Conservation (phyloP, 2,113 vertebrate species). For the Trogon melanurus region DNA sequence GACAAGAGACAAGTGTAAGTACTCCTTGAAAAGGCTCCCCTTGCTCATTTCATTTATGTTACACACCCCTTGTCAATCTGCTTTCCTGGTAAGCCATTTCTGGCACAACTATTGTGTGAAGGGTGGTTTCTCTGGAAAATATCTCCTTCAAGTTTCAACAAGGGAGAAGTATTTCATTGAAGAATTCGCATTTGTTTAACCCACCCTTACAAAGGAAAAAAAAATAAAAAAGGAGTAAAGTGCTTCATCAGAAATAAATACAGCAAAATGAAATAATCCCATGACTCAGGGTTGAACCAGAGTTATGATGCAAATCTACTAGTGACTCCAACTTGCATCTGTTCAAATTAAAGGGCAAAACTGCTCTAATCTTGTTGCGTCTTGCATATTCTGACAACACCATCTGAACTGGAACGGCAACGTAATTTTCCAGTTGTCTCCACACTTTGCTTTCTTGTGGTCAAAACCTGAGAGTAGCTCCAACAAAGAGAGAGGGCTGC, state of each 20-base stretch:
- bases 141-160: slow-evolving; percentile 52
- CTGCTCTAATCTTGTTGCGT: slow-evolving; percentile 41
- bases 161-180: not conserved
- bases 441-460: slow-evolving; percentile 53
- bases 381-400: slow-evolving; percentile 39
- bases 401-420: slow-evolving; percentile 53
- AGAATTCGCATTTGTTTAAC: slow-evolving; percentile 22
- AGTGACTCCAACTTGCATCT: slow-evolving; percentile 41
- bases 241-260: not conserved
- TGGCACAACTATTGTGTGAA: not conserved
- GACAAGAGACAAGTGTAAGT: not conserved
- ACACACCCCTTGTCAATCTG: not conserved
- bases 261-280: slow-evolving; percentile 25
- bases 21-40: not conserved
- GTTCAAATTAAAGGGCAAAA: slow-evolving; percentile 52
- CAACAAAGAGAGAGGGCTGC: slow-evolving; percentile 2
- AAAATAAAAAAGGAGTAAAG: not conserved
- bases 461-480: slow-evolving; percentile 15
- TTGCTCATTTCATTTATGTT: not conserved
- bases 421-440: slow-evolving; percentile 38
- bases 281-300: slow-evolving; percentile 41
- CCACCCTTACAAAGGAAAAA: not conserved
- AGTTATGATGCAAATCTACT: slow-evolving; percentile 19
- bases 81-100: not conserved
- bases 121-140: slow-evolving; percentile 40